These are phyloP conservation scores for Sitophilus oryzae DNA, from an alignment of 1,140 invertebrate species.

Conservation along the genomic window DNA sequence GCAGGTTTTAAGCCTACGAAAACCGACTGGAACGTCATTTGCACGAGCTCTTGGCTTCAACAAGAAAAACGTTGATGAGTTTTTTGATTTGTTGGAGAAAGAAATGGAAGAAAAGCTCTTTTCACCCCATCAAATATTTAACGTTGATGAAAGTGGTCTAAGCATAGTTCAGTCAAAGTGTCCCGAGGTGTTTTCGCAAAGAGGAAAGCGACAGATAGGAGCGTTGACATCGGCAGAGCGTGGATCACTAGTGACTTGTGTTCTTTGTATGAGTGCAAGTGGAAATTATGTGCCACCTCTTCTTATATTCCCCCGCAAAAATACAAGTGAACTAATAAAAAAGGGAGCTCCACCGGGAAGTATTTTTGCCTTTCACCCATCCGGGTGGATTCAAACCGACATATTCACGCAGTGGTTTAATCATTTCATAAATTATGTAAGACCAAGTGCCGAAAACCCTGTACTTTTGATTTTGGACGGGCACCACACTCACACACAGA, in stretches of 20 bases:
- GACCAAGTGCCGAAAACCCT: conserved; percentile 1
- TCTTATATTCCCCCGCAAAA: conserved; percentile 37
- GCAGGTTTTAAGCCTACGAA: neutral
- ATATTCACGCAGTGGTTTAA: conserved; percentile 1
- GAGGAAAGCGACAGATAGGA: conserved; percentile 42
- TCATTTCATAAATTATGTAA: conserved; percentile 9
- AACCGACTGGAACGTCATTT: conserved; percentile 15
- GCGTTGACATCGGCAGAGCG: conserved; percentile 46
- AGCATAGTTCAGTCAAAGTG: too few species aligned
- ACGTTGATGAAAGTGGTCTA: conserved; percentile 41
- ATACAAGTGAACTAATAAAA: conserved; percentile 17
- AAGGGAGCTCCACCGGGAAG: conserved; percentile 37
- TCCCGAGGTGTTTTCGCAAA: conserved; percentile 32
- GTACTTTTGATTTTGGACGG: neutral
- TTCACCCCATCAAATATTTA: conserved; percentile 32
- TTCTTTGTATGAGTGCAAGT: conserved; percentile 38
- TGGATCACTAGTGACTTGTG: conserved; percentile 39
- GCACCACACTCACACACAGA: conserved; percentile 7
- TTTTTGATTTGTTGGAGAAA: too few species aligned
- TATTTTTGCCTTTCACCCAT: conserved; percentile 36
- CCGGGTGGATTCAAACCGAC: conserved; percentile 31
- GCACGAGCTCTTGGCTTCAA: neutral
- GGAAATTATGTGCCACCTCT: conserved; percentile 13
- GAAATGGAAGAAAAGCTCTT: too few species aligned
- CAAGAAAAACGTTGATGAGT: too few species aligned